Evolutionary conservation across 2,888 invertebrate genomes (phyloP), one percentile per base, ranked within the genome.

Genomic region (Melanophora roralis): DNA sequence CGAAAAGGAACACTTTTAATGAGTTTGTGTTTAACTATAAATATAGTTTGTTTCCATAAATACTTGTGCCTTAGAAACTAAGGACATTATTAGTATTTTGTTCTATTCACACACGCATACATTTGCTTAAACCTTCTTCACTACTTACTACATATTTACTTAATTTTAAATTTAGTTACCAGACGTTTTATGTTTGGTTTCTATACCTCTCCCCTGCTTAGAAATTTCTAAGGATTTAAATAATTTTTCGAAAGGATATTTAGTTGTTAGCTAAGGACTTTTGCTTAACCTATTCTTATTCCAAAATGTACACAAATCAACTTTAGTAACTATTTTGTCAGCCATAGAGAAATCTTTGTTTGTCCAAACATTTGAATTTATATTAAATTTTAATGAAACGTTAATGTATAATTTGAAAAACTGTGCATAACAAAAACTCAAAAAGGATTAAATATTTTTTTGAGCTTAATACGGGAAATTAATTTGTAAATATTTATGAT

Each of bases 301-400:
- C 19, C 27, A 11, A 21, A 19, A 45, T 5, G 23, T 27, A 49
- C 1, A 59, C 14, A 16, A 53, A 53, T 8, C n/a, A 4, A 27
- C 3, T 9, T 9, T 14, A 19, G 2, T 49, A 32, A 62, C 53
- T 69, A 60, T 65, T 76, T 65, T 57, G 64, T 57, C 21, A 77
- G 59, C 57, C 57, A 51, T 43, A 71, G 16, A 71, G 69, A 36
- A 64, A 65, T 57, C 60, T 27, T 62, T 76, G 47, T 76, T 76
- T 76, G 55, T 57, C 16, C 53, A 64, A 67, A 55, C 67, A 65
- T 64, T 69, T 75, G 51, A 55, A 71, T 73, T 67, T 68, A 60
- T 67, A 75, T 79, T 79, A 75, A 79, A 75, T 79, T 75, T 79
- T 79, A 79, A 78, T 74, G 55, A 69, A 74, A 78, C 78, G 78